Evolutionary conservation across 2,113 vertebrate genomes (phyloP), one percentile per base, ranked within the genome.

Genomic region (Gopherus flavomarginatus): DNA sequence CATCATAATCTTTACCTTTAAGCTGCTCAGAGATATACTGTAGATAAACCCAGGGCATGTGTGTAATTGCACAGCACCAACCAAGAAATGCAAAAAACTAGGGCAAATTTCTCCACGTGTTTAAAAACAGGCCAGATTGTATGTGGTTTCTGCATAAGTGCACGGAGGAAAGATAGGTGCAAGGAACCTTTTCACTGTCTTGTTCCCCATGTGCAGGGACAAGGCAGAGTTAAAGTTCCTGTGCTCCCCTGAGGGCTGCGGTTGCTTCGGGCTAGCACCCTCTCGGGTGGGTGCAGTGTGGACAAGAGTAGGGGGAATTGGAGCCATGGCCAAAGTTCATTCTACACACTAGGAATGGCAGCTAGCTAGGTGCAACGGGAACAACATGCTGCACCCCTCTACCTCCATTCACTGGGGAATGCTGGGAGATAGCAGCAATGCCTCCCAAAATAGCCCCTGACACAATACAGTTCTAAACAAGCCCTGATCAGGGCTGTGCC

Each of bases 191-290:
- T 42, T 44, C 22, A 38, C 21, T 81, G 53, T 69, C 65, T 85
- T 35, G 10, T 38, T 54, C 52, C 2, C 1, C 62, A 49, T 11
- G 49, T 86, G 53, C 81, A 52, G 56, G 47, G 27, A 80, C 31
- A 35, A 52, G 47, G 79, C 22, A 52, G 62, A 59, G 19, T 75
- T 50, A 0, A 2, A 88, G 49, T 4, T 44, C 82, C 87, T 75
- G 52, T 31, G 44, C 44, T 87, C 44, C 72, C 54, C 4, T 47
- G 24, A 85, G 47, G 17, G 44, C 5, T 69, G n/a, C 0, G 0
- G 9, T 19, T 49, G 72, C 2, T 4, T 38, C 9, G 31, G 22
- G 22, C 56, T 24, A 62, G 59, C 50, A 65, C 35, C n/a, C 50
- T 87, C 38, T 5, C 16, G 80, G 87, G 38, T 4, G 31, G 62